These are phyloP conservation scores for Hydractinia symbiolongicarpus DNA, from an alignment of 30 jellyfish, hydroid and myxozoan species.

Conservation along the genomic window DNA sequence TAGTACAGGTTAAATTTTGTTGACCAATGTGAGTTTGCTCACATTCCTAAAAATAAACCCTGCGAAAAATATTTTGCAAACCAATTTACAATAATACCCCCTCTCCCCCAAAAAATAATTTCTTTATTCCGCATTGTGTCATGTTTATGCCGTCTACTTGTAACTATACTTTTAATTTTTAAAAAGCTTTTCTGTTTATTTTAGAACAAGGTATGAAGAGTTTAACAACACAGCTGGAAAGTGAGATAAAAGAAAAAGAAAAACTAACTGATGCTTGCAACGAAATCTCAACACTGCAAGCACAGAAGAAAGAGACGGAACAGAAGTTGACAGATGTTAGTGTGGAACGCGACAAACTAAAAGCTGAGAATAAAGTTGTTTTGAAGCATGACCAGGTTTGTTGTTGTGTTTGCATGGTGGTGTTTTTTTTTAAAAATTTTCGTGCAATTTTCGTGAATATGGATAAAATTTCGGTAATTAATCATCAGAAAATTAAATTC, in stretches of 20 bases:
- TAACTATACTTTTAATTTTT: not conserved
- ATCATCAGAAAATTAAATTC: no score
- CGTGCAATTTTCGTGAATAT: no score
- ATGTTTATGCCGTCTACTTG: not conserved
- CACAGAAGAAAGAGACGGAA: constrained; percentile 15
- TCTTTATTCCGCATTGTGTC: no score
- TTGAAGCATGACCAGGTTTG: constrained; percentile 70
- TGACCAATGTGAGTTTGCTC: no score
- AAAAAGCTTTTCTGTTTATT: not conserved
- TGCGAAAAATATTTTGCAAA: no score
- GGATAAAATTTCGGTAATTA: no score
- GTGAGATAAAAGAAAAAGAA: not conserved
- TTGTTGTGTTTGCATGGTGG: no score
- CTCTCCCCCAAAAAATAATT: no score
- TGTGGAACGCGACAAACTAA: constrained; percentile 38
- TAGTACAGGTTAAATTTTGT: no score
- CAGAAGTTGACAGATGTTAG: constrained; percentile 22
- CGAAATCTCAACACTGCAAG: not conserved
- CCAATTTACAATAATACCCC: no score
- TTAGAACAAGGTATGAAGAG: constrained; percentile 28
- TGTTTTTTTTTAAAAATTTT: no score
- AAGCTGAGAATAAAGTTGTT: constrained; percentile 58
- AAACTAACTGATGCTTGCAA: not conserved
- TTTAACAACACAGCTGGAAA: constrained; percentile 27
- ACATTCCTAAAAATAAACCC: no score